A percentile compares a stretch with the other conserved stretches of the same genome.
phyloP scores from a whole-genome alignment of 2,113 vertebrate genomes.

The Fregetta grallaria region DNA sequence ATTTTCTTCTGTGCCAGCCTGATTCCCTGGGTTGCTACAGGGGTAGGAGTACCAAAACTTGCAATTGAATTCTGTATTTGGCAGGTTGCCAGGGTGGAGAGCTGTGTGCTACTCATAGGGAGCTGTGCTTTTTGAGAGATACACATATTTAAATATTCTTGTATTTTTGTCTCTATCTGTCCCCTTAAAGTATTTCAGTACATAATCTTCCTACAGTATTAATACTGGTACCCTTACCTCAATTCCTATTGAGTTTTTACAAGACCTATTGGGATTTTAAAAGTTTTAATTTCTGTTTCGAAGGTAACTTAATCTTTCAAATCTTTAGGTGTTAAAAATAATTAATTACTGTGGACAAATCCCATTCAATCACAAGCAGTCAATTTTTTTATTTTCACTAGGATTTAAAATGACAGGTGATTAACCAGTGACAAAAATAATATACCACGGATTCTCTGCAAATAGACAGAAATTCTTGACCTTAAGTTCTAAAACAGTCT shows the following conservation, averaged over 20 bases:
- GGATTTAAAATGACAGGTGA: neutral
- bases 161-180: neutral
- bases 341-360: neutral
- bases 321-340: neutral
- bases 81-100: neutral
- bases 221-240: neutral
- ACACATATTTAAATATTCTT: neutral
- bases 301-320: neutral
- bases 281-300: neutral
- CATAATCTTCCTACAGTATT: neutral
- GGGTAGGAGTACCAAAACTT: neutral
- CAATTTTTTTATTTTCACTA: neutral
- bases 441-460: neutral
- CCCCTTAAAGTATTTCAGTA: neutral
- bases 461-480: neutral
- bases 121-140: neutral
- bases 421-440: neutral
- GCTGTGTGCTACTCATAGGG: accelerated
- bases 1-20: neutral
- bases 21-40: neutral
- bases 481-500: neutral
- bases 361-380: neutral
- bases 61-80: neutral
- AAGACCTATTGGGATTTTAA: neutral
- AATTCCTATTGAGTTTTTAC: neutral